Evolutionary conservation across 2,113 vertebrate genomes (phyloP).

Genomic region (Bubalus kerabau): DNA sequence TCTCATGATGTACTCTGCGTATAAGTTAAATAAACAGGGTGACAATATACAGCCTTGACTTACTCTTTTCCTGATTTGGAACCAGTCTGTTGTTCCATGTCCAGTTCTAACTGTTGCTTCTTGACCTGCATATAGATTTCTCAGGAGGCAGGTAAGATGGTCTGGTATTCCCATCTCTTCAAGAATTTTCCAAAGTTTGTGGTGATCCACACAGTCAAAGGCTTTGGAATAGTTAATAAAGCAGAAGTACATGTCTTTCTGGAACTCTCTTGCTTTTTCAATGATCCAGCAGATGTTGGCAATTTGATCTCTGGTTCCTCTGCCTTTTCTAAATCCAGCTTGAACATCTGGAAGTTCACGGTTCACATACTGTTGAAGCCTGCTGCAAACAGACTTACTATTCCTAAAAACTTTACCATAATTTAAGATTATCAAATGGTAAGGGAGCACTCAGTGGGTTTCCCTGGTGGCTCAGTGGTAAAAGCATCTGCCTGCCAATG

Average conservation of each 20-base stretch:
- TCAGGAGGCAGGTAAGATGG: neutral
- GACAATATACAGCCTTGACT: neutral
- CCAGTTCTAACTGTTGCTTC: neutral
- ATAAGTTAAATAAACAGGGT: neutral
- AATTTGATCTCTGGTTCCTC: neutral
- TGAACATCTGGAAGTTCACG: neutral
- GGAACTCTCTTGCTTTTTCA: neutral
- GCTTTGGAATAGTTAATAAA: neutral
- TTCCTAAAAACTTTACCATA: neutral
- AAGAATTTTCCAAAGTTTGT: neutral
- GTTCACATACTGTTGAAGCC: neutral
- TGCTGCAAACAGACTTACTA: neutral
- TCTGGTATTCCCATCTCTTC: neutral
- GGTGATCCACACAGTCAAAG: neutral
- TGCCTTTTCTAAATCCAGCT: neutral
- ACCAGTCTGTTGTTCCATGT: neutral
- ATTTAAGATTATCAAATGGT: neutral
- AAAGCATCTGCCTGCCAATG: neutral
- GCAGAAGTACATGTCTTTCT: neutral
- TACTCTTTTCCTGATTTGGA: neutral
- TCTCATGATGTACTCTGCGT: neutral
- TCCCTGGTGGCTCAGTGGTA: neutral
- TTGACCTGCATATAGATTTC: neutral
- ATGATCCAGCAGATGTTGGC: neutral
- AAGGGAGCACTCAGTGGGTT: neutral